phyloP scores from a whole-genome alignment of 1,140 invertebrate species.

The Latrodectus geometricus region DNA sequence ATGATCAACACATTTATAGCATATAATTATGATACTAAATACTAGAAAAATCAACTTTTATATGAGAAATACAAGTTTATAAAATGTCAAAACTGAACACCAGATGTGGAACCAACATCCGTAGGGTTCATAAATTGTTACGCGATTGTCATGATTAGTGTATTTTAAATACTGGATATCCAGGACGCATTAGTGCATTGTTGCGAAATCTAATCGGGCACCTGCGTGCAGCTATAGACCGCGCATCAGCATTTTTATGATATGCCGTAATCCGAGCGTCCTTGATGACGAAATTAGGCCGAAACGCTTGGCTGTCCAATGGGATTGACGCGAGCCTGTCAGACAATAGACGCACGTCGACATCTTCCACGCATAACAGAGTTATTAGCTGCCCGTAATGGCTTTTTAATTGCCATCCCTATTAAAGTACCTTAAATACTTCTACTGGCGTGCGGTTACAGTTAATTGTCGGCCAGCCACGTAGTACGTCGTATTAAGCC shows the following conservation, averaged over 20 bases:
- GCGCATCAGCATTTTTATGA: not conserved
- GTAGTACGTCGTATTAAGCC: not conserved
- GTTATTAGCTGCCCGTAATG: constrained; percentile 50
- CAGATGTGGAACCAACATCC: too few relatives aligned
- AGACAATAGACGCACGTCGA: constrained; percentile 33
- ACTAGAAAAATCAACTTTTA: too few relatives aligned
- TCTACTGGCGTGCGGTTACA: not conserved
- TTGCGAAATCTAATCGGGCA: constrained; percentile 2
- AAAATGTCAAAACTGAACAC: too few relatives aligned
- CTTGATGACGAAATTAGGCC: constrained; percentile 54
- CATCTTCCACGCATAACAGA: constrained; percentile 32
- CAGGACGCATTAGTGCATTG: not conserved
- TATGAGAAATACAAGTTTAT: too few relatives aligned
- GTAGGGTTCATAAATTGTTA: too few relatives aligned
- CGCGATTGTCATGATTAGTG: too few relatives aligned
- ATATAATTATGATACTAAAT: too few relatives aligned
- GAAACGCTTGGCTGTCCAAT: constrained; percentile 38
- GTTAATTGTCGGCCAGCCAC: not conserved
- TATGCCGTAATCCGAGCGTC: constrained; percentile 22
- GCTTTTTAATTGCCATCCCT: constrained; percentile 44
- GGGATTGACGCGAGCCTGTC: constrained; percentile 15
- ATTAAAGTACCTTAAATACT: constrained; percentile 25
- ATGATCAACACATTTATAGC: too few relatives aligned
- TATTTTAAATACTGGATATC: too few relatives aligned
- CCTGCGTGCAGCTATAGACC: not conserved